A percentile compares a stretch with the other conserved stretches of the same genome.
Evolutionary conservation across 2,113 vertebrate species (phyloP).

Genomic region (Halichoerus grypus): DNA sequence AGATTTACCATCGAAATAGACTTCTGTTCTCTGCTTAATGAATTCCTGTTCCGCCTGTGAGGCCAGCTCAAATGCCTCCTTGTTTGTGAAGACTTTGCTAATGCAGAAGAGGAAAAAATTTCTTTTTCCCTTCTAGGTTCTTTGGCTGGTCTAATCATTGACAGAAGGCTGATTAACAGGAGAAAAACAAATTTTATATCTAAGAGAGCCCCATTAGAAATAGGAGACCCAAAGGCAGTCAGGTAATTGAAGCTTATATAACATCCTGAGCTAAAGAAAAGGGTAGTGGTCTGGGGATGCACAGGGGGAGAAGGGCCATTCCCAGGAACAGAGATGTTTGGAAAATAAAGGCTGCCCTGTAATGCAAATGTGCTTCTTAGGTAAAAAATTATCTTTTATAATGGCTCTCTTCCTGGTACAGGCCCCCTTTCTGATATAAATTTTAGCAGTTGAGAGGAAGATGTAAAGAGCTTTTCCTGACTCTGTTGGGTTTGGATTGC

Average conservation of each 20-base stretch:
- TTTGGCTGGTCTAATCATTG: neutral
- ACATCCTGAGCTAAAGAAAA: neutral
- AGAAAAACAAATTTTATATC: neutral
- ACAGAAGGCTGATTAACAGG: neutral
- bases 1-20: neutral
- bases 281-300: neutral
- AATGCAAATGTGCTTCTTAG: neutral
- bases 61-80: neutral
- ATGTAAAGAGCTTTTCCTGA: neutral
- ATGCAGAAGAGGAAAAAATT: neutral
- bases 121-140: neutral
- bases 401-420: neutral
- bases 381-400: neutral
- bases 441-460: neutral
- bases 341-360: neutral
- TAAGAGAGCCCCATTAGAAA: neutral
- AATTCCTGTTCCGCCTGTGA: neutral
- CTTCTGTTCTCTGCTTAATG: neutral
- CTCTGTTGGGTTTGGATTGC: neutral
- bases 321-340: neutral
- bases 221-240: neutral
- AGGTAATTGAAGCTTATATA: neutral
- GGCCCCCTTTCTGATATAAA: neutral
- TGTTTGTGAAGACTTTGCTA: conserved; percentile 4
- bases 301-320: neutral